Conservation (phyloP, 2,797 vertebrate species). For the Diceros bicornis region DNA sequence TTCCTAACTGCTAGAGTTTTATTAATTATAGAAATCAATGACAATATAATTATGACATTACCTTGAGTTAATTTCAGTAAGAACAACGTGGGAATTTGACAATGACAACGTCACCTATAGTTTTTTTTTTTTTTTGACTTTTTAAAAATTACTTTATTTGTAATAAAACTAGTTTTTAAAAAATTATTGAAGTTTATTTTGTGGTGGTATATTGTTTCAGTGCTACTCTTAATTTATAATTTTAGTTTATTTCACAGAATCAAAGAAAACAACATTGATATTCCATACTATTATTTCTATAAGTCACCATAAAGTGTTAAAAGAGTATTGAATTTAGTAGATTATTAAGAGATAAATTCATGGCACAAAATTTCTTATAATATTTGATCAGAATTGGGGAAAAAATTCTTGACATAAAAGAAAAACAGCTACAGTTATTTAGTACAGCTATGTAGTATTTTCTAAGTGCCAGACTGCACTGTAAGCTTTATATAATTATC, state of each 20-base stretch:
- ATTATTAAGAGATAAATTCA: neutral
- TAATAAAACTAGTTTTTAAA: conserved; percentile 1
- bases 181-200: conserved; percentile 28
- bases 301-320: neutral
- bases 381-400: neutral
- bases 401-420: neutral
- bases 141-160: conserved; percentile 29
- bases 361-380: neutral
- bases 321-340: conserved; percentile 15
- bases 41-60: neutral
- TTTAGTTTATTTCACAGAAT: conserved; percentile 49
- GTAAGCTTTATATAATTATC: neutral
- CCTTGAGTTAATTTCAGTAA: conserved; percentile 56
- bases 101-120: neutral
- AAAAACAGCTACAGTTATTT: conserved; percentile 21
- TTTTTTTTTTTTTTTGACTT: neutral
- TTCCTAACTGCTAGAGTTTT: conserved; percentile 38
- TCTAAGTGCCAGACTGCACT: conserved; percentile 4
- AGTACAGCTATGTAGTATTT: neutral
- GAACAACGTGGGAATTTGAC: neutral
- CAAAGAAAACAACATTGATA: conserved; percentile 60
- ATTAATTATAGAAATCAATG: neutral
- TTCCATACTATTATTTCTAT: neutral
- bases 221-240: neutral
- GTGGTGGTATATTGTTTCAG: neutral